Conservation (phyloP, 2,888 invertebrate genomes). For the Drosophila nigricruria region DNA sequence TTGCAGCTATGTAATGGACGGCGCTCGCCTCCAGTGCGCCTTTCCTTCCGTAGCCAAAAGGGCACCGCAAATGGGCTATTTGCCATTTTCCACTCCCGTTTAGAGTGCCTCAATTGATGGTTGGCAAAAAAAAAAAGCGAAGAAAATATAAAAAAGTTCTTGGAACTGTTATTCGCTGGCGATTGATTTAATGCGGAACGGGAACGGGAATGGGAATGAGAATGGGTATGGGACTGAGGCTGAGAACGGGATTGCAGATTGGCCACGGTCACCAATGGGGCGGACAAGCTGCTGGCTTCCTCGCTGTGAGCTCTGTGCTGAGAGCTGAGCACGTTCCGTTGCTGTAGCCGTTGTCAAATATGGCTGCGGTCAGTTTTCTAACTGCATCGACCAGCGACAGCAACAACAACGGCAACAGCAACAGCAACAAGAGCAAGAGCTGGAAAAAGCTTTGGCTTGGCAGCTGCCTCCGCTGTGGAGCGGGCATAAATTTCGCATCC, state of each 20-base stretch:
- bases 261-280: conserved; percentile 37
- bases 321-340: conserved; percentile 64
- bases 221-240: conserved; percentile 31
- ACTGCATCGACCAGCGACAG: conserved; percentile 42
- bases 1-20: conserved; percentile 7
- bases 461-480: conserved; percentile 20
- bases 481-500: conserved; percentile 69
- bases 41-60: conserved; percentile 11
- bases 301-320: conserved; percentile 1
- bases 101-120: conserved; percentile 54
- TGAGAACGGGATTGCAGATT: conserved; percentile 42
- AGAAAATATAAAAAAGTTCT: conserved; percentile 36
- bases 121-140: conserved; percentile 20
- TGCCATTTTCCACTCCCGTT: conserved; percentile 57
- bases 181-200: conserved; percentile 68
- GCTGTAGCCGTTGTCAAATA: conserved; percentile 72
- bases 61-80: conserved; percentile 41
- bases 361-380: conserved; percentile 75
- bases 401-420: conserved; percentile 27
- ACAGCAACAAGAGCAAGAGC: conserved; percentile 16
- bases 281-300: conserved; percentile 37
- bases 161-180: conserved; percentile 49
- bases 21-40: neutral
- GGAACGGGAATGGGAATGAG: conserved; percentile 25
- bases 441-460: conserved; percentile 47